Evolutionary conservation across 2,797 vertebrate genomes (phyloP).

Genomic region (Gobionotothen gibberifrons): DNA sequence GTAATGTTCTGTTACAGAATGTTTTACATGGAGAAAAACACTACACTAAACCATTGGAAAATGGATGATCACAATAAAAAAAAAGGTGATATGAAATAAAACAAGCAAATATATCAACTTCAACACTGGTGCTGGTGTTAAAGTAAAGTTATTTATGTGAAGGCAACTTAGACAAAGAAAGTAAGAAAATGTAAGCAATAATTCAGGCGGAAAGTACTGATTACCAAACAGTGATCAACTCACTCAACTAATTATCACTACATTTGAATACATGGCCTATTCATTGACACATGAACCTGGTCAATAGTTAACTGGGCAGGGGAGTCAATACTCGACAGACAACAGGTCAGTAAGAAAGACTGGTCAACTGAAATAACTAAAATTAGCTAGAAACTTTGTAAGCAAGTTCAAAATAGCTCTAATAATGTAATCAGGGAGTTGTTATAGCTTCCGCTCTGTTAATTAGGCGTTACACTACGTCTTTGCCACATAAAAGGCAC

Average conservation of each 20-base stretch:
- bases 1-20: neutral
- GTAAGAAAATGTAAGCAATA: conserved; percentile 17
- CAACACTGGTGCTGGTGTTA: neutral
- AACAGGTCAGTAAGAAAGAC: conserved; percentile 36
- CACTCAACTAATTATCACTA: conserved; percentile 57
- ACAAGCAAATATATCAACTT: neutral
- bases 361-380: conserved; percentile 52
- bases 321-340: conserved; percentile 56
- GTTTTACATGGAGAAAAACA: neutral
- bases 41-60: neutral
- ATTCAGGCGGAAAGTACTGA: conserved; percentile 28
- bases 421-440: conserved; percentile 35
- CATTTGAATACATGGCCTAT: conserved; percentile 62
- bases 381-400: conserved; percentile 51
- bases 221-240: conserved; percentile 38
- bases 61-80: neutral
- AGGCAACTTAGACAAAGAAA: conserved; percentile 27
- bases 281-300: conserved; percentile 61
- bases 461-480: conserved; percentile 37
- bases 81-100: neutral
- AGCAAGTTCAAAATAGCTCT: conserved; percentile 31
- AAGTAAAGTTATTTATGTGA: conserved; percentile 4
- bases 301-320: conserved; percentile 45
- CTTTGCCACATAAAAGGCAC: conserved; percentile 30
- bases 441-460: conserved; percentile 29